These are phyloP conservation scores for Deilephila elpenor DNA, from an alignment of 2,888 invertebrate species.

Conservation along the genomic window DNA sequence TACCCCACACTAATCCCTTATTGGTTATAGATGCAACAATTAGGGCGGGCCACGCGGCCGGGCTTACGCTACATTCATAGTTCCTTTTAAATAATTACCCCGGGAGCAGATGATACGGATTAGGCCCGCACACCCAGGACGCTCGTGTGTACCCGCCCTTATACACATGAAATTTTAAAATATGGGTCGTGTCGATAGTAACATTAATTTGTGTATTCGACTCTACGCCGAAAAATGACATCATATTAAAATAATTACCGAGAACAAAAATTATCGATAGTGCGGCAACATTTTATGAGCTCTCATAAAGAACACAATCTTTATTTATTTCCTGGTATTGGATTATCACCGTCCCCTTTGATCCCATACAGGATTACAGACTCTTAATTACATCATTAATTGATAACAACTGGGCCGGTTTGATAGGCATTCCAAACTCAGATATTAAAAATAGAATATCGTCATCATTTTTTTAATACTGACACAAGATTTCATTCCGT, in stretches of 20 bases:
- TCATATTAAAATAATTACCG: constrained; percentile 2
- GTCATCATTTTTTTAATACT: no score
- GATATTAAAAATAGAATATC: no score
- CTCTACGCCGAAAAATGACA: neutral
- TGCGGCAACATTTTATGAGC: neutral
- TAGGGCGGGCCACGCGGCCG: constrained; percentile 76
- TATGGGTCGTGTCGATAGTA: constrained; percentile 57
- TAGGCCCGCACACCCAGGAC: constrained; percentile 56
- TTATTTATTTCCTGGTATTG: neutral
- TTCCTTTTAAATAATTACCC: constrained; percentile 82
- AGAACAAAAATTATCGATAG: neutral
- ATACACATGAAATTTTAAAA: constrained; percentile 55
- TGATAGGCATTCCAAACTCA: neutral
- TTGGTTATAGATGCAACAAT: constrained; percentile 79
- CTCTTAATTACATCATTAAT: neutral
- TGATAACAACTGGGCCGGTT: neutral
- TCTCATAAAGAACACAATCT: neutral
- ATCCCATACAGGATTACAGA: neutral
- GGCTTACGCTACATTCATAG: constrained; percentile 70
- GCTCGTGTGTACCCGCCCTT: constrained; percentile 50
- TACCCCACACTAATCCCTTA: constrained; percentile 67
- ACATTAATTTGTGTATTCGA: constrained; percentile 27
- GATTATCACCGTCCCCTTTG: neutral
- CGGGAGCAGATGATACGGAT: constrained; percentile 83
- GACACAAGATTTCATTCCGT: no score